These are phyloP conservation scores for Dendrolimus houi DNA, from an alignment of 2,888 invertebrate species.

Conservation along the genomic window DNA sequence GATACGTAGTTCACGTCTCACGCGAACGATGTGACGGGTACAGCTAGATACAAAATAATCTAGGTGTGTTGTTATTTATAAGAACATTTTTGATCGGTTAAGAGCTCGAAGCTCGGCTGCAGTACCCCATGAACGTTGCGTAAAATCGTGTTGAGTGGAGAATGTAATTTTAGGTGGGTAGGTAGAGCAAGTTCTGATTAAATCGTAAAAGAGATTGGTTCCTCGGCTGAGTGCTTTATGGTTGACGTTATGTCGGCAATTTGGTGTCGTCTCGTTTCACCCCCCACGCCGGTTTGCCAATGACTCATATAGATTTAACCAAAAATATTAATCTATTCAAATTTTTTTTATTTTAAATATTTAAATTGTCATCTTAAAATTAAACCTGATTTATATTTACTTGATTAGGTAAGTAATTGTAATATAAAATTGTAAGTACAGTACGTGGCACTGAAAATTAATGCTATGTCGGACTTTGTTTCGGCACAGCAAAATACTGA, in stretches of 20 bases:
- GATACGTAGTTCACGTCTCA: too few relatives aligned
- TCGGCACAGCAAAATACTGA: too few relatives aligned
- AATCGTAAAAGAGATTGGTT: constrained; percentile 73
- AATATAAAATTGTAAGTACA: too few relatives aligned
- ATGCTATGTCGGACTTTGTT: too few relatives aligned
- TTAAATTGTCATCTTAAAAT: too few relatives aligned
- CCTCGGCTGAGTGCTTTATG: constrained; percentile 62
- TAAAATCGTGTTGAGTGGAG: not conserved
- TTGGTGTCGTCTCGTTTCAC: constrained; percentile 38
- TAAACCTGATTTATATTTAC: too few relatives aligned
- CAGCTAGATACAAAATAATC: too few relatives aligned
- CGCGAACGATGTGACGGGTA: too few relatives aligned
- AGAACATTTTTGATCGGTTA: not conserved
- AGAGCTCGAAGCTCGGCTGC: not conserved
- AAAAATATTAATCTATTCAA: constrained; percentile 12
- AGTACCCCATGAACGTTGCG: not conserved
- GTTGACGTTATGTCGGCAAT: constrained; percentile 62
- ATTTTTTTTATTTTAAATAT: not conserved
- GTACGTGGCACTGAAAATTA: too few relatives aligned
- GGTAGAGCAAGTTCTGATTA: constrained; percentile 60
- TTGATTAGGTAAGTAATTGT: too few relatives aligned
- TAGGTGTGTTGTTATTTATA: not conserved
- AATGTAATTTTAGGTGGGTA: constrained; percentile 14
- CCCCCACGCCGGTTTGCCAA: constrained; percentile 15
- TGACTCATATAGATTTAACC: constrained; percentile 24